These are phyloP conservation scores for Archips crataeganus DNA, from an alignment of 2,888 invertebrate genomes.

Conservation along the genomic window DNA sequence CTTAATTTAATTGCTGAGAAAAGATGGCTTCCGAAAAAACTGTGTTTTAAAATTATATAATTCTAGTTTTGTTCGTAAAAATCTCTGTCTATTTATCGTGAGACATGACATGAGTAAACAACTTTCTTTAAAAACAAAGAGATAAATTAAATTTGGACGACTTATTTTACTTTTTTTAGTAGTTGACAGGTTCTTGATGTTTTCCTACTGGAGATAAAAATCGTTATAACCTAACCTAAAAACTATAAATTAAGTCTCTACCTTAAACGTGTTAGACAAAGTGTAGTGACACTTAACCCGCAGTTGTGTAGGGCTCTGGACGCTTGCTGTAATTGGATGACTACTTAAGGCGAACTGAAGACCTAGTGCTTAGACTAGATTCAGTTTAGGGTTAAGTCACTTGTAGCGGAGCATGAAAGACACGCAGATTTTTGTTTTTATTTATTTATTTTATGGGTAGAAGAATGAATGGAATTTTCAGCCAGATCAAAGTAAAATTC, in stretches of 20 bases:
- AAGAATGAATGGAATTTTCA: no score
- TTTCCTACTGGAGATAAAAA: no score
- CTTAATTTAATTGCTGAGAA: conserved; percentile 1
- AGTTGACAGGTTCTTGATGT: no score
- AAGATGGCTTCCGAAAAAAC: not conserved
- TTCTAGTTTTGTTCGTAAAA: not conserved
- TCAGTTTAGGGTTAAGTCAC: conserved; percentile 10
- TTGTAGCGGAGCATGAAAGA: not conserved
- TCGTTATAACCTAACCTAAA: not conserved
- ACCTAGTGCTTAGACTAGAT: not conserved
- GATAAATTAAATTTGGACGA: no score
- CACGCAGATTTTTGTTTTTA: not conserved
- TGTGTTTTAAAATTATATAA: not conserved
- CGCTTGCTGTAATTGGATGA: conserved; percentile 15
- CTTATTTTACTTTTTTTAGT: no score
- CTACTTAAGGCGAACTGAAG: conserved; percentile 6
- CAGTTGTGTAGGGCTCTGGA: conserved; percentile 4
- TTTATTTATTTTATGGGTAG: not conserved
- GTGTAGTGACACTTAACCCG: not conserved
- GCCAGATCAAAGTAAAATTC: no score
- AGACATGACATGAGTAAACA: no score
- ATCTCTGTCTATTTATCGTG: no score
- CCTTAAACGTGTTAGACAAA: not conserved
- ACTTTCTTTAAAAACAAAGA: no score
- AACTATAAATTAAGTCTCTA: conserved; percentile 2